A percentile compares a stretch with the other conserved stretches of the same genome.
Conservation (phyloP, 2,888 invertebrate genomes). For the Pimpla rufipes region DNA sequence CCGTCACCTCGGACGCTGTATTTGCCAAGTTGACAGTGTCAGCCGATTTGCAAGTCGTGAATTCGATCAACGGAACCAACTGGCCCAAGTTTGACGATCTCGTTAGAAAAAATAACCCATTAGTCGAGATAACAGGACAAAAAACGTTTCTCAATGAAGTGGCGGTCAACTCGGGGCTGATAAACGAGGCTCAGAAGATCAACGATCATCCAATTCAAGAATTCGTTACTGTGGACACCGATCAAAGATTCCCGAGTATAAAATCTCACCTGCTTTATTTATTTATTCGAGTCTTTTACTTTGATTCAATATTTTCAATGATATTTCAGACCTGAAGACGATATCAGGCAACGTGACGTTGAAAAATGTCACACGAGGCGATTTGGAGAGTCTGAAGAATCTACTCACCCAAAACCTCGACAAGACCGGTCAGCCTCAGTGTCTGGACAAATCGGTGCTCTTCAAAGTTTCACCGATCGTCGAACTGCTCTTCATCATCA, state of each 20-base stretch:
- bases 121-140: conserved; percentile 83
- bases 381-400: conserved; percentile 66
- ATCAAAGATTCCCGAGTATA: conserved; percentile 85
- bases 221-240: conserved; percentile 86
- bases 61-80: conserved; percentile 83
- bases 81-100: conserved; percentile 86
- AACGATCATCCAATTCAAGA: conserved; percentile 85
- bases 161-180: conserved; percentile 70
- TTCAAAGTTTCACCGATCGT: conserved; percentile 73
- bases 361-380: conserved; percentile 69
- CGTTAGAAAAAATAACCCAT: conserved; percentile 84
- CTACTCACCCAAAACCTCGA: conserved; percentile 57
- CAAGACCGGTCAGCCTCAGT: conserved; percentile 47
- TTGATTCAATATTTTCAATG: conserved; percentile 5
- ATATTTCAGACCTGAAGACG: conserved; percentile 73
- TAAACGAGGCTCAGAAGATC: conserved; percentile 84
- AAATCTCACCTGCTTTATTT: conserved; percentile 42
- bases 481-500: conserved; percentile 71
- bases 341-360: conserved; percentile 76
- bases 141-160: conserved; percentile 86
- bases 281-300: neutral
- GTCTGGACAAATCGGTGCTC: conserved; percentile 70
- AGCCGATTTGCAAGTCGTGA: conserved; percentile 85
- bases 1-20: conserved; percentile 84
- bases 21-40: conserved; percentile 86